Evolutionary conservation across 2,888 invertebrate species (phyloP).

Genomic region (Bombyx huttoni): DNA sequence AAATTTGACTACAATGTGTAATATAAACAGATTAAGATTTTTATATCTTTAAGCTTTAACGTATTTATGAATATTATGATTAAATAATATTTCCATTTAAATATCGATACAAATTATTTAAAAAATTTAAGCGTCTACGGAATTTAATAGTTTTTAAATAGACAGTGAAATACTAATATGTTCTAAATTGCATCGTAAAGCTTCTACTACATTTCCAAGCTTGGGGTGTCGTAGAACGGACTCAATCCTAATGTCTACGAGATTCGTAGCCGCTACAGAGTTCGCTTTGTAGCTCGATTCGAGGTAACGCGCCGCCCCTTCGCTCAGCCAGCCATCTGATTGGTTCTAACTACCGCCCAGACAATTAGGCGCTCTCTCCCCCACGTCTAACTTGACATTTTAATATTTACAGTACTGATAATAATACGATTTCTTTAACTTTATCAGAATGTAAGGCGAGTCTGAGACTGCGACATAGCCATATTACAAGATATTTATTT

Average conservation of each 20-base stretch:
- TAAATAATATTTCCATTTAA: too few species aligned
- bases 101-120: too few species aligned
- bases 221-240: not conserved
- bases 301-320: conserved; percentile 48
- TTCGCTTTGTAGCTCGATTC: conserved; percentile 60
- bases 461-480: not conserved
- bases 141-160: too few species aligned
- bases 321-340: conserved; percentile 30
- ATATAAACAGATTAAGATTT: too few species aligned
- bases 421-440: conserved; percentile 9
- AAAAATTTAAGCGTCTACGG: too few species aligned
- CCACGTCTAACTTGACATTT: conserved; percentile 61
- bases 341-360: conserved; percentile 54
- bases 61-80: too few species aligned
- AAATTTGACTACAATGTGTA: too few species aligned
- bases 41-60: too few species aligned
- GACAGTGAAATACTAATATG: too few species aligned
- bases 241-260: conserved; percentile 2
- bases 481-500: too few species aligned
- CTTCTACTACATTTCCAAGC: not conserved
- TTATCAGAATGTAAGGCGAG: not conserved
- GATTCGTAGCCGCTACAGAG: conserved; percentile 27
- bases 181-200: not conserved
- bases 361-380: conserved; percentile 56
- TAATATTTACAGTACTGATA: conserved; percentile 53